Evolutionary conservation across 2,888 invertebrate species (phyloP).

Genomic region (Eupelmus urozonus): DNA sequence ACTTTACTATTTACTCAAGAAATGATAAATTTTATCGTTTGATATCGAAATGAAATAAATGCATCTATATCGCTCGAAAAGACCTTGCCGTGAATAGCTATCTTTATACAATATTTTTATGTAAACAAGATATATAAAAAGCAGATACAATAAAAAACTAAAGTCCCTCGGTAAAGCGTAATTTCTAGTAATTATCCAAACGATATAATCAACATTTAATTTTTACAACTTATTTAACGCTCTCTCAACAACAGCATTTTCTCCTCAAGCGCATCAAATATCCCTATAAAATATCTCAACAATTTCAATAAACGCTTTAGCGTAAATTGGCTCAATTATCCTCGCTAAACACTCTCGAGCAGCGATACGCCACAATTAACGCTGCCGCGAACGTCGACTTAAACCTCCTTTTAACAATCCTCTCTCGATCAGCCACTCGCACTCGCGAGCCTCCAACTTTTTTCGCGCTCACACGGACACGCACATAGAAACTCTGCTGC

Average conservation of each 20-base stretch:
- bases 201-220: no score
- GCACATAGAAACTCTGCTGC: not conserved
- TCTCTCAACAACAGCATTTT: no score
- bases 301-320: no score
- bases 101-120: not conserved
- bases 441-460: not conserved
- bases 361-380: constrained; percentile 34
- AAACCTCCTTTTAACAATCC: constrained; percentile 9
- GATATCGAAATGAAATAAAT: constrained; percentile 5
- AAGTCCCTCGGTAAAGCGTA: no score
- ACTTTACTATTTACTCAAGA: constrained; percentile 12
- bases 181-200: no score
- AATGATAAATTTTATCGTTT: constrained; percentile 16
- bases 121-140: no score
- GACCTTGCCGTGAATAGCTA: not conserved
- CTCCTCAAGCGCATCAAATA: no score
- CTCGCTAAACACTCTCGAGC: constrained; percentile 7
- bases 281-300: no score
- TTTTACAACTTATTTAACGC: no score
- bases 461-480: no score
- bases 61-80: no score
- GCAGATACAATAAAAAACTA: no score
- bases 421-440: not conserved
- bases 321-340: not conserved
- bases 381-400: constrained; percentile 12